These are phyloP conservation scores for Eretmochelys imbricata DNA, from an alignment of 2,113 vertebrate species.

Conservation along the genomic window DNA sequence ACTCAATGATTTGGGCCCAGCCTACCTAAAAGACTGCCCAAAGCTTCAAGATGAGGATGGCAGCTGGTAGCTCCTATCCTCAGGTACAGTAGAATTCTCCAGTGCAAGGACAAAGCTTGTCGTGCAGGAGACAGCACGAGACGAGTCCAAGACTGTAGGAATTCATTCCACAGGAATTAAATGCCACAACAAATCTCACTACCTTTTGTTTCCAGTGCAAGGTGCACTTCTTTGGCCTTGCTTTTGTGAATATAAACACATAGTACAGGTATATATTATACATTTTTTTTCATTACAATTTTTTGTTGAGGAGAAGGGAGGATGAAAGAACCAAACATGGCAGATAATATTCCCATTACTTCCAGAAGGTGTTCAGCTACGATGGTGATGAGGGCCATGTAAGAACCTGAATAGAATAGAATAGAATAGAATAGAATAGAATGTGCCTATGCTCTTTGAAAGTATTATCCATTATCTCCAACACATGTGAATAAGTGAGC, in stretches of 20 bases:
- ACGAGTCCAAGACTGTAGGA: not conserved
- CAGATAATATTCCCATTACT: not conserved
- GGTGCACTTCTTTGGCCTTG: not conserved
- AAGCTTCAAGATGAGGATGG: not conserved
- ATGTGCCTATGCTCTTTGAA: accelerated
- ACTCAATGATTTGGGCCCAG: not conserved
- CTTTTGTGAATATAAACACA: not conserved
- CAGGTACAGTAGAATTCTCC: not conserved
- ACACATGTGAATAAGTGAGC: not conserved
- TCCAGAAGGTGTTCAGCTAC: not conserved
- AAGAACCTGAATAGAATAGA: not conserved
- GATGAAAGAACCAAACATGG: not conserved
- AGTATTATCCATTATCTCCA: not conserved
- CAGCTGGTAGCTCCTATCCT: not conserved
- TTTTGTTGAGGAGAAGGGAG: not conserved
- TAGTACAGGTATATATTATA: not conserved
- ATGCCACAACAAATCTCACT: accelerated
- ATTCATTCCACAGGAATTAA: not conserved
- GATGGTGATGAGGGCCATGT: not conserved
- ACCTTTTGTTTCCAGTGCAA: not conserved
- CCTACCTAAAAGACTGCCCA: not conserved
- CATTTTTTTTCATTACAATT: not conserved
- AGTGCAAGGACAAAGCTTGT: not conserved
- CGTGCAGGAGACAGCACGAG: not conserved
- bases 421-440: not conserved